Conservation (phyloP, 2,797 vertebrate genomes). For the Hyperoplus immaculatus region DNA sequence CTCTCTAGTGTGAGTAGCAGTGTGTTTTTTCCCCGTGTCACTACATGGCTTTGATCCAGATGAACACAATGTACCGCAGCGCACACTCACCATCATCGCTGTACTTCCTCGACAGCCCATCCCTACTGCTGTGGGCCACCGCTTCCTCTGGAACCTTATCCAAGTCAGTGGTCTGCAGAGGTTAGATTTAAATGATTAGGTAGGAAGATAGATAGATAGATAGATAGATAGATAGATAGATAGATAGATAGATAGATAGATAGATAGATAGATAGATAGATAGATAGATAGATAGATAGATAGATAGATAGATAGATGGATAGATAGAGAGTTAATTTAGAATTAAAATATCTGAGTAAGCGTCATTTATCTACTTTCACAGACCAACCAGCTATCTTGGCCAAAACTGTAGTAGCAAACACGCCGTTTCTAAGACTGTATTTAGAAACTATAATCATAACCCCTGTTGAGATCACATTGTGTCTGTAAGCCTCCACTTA, state of each 20-base stretch:
- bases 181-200: constrained; percentile 14
- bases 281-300: not conserved
- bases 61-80: constrained; percentile 25
- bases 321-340: not conserved
- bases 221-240: not conserved
- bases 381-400: constrained; percentile 6
- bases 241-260: not conserved
- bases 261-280: not conserved
- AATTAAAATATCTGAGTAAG: not conserved
- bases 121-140: constrained; percentile 84
- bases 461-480: constrained; percentile 66
- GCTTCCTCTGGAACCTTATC: constrained; percentile 94
- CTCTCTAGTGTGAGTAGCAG: not conserved
- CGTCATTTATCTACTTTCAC: not conserved
- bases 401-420: constrained; percentile 37
- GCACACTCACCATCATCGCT: constrained; percentile 92
- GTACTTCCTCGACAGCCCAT: constrained; percentile 88
- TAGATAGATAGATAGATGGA: not conserved
- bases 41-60: constrained; percentile 52
- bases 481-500: constrained; percentile 35
- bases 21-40: constrained; percentile 42
- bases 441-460: constrained; percentile 77
- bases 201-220: not conserved
- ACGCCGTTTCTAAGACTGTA: constrained; percentile 52
- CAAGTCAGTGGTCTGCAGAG: constrained; percentile 90